phyloP scores from a whole-genome alignment of 2,888 invertebrate species.

The Tinea semifulvella region DNA sequence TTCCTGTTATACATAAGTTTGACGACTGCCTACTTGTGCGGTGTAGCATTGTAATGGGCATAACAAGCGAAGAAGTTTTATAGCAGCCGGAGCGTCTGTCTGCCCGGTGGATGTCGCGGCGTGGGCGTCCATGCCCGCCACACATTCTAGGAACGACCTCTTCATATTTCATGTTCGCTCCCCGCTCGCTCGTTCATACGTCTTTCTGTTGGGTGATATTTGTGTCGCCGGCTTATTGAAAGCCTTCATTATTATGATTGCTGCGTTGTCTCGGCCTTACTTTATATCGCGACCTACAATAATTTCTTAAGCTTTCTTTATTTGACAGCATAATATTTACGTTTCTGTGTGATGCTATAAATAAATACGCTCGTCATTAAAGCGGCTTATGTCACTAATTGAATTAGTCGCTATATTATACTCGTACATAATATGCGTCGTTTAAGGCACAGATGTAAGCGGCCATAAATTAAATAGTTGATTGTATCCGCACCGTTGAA shows the following conservation, averaged over 20 bases:
- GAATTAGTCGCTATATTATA: constrained; percentile 3
- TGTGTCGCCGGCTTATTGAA: constrained; percentile 11
- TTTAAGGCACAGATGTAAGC: constrained; percentile 7
- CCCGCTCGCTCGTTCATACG: constrained; percentile 6
- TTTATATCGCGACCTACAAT: constrained; percentile 13
- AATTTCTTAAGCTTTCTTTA: background rate
- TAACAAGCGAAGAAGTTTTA: constrained; percentile 11
- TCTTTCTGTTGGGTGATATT: constrained; percentile 6
- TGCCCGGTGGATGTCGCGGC: background rate
- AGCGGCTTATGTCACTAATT: constrained; percentile 9
- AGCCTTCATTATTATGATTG: constrained; percentile 13
- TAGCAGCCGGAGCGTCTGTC: constrained; percentile 8
- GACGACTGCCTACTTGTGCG: constrained; percentile 2
- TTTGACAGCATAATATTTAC: background rate
- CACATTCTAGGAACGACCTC: background rate
- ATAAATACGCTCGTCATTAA: constrained; percentile 3
- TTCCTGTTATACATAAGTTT: constrained; percentile 7
- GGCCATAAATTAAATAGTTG: constrained; percentile 26
- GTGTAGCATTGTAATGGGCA: constrained; percentile 7
- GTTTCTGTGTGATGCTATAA: background rate
- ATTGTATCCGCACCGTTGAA: constrained; percentile 5
- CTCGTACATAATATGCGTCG: constrained; percentile 7
- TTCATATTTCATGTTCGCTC: constrained; percentile 13
- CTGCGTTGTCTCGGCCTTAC: constrained; percentile 5
- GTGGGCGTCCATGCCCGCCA: background rate